Percentiles rank a stretch among this genome's conserved stretches.
Conservation (phyloP, 2,113 vertebrate genomes). For the Sinocyclocheilus anophthalmus region DNA sequence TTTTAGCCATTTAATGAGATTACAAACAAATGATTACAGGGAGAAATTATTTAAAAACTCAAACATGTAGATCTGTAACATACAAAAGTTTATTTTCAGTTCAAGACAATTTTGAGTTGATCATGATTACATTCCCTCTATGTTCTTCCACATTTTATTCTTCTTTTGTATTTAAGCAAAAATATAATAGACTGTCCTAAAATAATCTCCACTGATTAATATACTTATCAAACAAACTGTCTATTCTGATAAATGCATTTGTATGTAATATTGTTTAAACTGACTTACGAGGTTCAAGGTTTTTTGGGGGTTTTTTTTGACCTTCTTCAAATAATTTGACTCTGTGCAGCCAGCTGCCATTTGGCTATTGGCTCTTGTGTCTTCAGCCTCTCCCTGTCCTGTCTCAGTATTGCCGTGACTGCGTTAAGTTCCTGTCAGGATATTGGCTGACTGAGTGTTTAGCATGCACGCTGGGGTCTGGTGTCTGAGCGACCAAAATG, state of each 20-base stretch:
- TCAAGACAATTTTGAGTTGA: background rate
- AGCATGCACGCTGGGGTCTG: slow-evolving; percentile 86
- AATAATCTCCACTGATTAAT: background rate
- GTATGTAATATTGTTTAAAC: background rate
- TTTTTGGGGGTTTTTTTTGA: background rate
- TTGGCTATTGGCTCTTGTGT: slow-evolving; percentile 58
- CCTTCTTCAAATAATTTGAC: slow-evolving; percentile 48
- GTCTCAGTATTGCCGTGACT: slow-evolving; percentile 79
- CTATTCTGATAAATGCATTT: background rate
- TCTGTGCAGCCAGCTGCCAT: slow-evolving; percentile 65
- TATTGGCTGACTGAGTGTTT: slow-evolving; percentile 83
- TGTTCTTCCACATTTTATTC: background rate
- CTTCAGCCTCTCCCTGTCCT: slow-evolving; percentile 47
- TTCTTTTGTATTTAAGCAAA: background rate
- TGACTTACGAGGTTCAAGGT: background rate
- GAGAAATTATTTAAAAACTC: background rate
- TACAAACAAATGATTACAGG: too few relatives aligned
- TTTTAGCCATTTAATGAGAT: background rate
- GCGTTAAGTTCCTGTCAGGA: slow-evolving; percentile 79
- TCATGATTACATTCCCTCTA: background rate
- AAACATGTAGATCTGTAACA: background rate
- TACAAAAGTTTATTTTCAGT: background rate
- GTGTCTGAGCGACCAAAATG: slow-evolving; percentile 93
- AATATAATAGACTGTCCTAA: background rate
- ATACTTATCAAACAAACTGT: background rate